Evolutionary conservation across 2,113 vertebrate genomes (phyloP).

Genomic region (Pterocles burchelli): DNA sequence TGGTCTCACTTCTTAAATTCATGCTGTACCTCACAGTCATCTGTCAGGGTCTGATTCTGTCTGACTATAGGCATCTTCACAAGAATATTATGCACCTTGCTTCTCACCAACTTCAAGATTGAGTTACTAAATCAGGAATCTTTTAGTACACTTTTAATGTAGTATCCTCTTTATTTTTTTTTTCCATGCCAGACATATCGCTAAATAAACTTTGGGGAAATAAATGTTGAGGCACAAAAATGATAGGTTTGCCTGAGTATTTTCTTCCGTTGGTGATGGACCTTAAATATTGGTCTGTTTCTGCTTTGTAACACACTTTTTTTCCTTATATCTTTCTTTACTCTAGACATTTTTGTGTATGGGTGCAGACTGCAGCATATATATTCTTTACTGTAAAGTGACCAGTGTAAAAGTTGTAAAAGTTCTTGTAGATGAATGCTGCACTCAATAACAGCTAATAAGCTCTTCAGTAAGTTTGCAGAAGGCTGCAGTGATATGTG

Average conservation of each 20-base stretch:
- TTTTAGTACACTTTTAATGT: not conserved
- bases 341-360: not conserved
- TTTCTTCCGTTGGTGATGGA: not conserved
- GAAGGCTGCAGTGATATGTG: not conserved
- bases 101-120: not conserved
- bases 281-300: not conserved
- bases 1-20: not conserved
- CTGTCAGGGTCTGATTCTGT: not conserved
- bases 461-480: not conserved
- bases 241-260: not conserved
- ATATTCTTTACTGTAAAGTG: not conserved
- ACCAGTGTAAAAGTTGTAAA: not conserved
- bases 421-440: not conserved
- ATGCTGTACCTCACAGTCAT: not conserved
- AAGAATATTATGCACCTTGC: not conserved
- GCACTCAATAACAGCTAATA: not conserved
- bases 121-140: not conserved
- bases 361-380: not conserved
- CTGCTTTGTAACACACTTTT: not conserved
- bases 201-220: not conserved
- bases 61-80: not conserved
- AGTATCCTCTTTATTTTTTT: not conserved
- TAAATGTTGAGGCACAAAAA: not conserved
- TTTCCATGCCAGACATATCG: accelerated
- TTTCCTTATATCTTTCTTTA: not conserved